Base-by-base conservation (phyloP, 2,797 vertebrate species). In the Artibeus lituratus region DNA sequence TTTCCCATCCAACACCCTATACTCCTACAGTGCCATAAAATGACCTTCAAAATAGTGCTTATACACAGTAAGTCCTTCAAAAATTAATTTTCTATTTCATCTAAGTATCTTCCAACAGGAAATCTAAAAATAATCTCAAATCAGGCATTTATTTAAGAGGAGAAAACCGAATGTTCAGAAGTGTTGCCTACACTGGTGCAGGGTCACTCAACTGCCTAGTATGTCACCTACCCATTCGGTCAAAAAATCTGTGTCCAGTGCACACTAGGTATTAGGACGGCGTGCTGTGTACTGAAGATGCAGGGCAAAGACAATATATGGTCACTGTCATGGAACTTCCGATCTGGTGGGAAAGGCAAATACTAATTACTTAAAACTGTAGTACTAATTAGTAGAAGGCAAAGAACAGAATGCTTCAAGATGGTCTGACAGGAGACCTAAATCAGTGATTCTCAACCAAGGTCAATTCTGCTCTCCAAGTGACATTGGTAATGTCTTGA, bases 161-260 rank as follows among this genome's bases (percentile, higher is more conserved):
- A 73, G 72, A 88, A 95, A 96, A 82, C 3, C 70, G 72, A 42
- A 86, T 57, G 44, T 95, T n/a, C 70, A 94, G 65, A 82, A 88
- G 87, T 12, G 21, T 55, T 89, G 93, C 89, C 72, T 83, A 76
- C 32, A 9, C 73, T 57, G 39, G 22, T 62, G 26, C 73, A 95
- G 69, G 42, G 78, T 81, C 42, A 69, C 47, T 74, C 19, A 77
- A 18, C 32, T 78, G 32, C 39, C 51, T 39, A 57, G 26, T 39
- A 4, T 42, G 39, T 18, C 26, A 87, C 7, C 44, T 59, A 85
- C 42, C 14, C 39, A n/a, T 3, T 22, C 74, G 42, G 44, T 84
- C 35, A 72, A 88, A n/a, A 57, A n/a, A 49, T 69, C 10, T 55
- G 76, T 83, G n/a, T 12, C 55, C 59, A 37, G 21, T 4, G 59